phyloP scores from a whole-genome alignment of 2,888 invertebrate species.

The Malthinus seriepunctatus region DNA sequence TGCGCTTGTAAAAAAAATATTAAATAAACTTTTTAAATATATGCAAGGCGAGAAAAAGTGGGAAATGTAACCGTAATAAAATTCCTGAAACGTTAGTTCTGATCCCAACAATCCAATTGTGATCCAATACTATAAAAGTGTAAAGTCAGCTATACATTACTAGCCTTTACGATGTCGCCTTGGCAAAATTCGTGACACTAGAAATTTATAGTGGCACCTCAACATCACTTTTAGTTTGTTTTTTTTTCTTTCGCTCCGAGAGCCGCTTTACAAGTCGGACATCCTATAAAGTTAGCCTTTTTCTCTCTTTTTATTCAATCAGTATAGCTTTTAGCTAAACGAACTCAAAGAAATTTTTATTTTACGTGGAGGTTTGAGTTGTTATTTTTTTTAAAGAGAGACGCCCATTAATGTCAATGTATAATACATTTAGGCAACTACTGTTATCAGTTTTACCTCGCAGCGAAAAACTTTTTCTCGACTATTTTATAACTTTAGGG shows the following conservation, averaged over 20 bases:
- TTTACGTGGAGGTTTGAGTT: not conserved
- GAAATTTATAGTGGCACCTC: slow-evolving; percentile 25
- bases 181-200: slow-evolving; percentile 23
- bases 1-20: too few species aligned
- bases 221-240: slow-evolving; percentile 21
- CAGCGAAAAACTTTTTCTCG: not conserved
- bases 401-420: slow-evolving; percentile 1
- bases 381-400: not conserved
- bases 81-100: slow-evolving; percentile 19
- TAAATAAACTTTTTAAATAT: not conserved
- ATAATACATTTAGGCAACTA: slow-evolving; percentile 2
- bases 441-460: slow-evolving; percentile 2
- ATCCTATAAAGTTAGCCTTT: slow-evolving; percentile 7
- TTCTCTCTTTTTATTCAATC: slow-evolving; percentile 16
- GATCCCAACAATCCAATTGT: slow-evolving; percentile 28
- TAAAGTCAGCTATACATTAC: slow-evolving; percentile 34
- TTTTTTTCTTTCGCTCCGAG: not conserved
- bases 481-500: slow-evolving; percentile 2
- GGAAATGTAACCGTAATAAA: slow-evolving; percentile 20
- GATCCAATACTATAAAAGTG: slow-evolving; percentile 32
- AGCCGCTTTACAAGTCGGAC: slow-evolving; percentile 8
- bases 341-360: slow-evolving; percentile 3
- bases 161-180: slow-evolving; percentile 31
- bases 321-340: slow-evolving; percentile 9
- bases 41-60: slow-evolving; percentile 11